phyloP scores from a whole-genome alignment of 2,797 vertebrate genomes.

The Syngnathus rostellatus region DNA sequence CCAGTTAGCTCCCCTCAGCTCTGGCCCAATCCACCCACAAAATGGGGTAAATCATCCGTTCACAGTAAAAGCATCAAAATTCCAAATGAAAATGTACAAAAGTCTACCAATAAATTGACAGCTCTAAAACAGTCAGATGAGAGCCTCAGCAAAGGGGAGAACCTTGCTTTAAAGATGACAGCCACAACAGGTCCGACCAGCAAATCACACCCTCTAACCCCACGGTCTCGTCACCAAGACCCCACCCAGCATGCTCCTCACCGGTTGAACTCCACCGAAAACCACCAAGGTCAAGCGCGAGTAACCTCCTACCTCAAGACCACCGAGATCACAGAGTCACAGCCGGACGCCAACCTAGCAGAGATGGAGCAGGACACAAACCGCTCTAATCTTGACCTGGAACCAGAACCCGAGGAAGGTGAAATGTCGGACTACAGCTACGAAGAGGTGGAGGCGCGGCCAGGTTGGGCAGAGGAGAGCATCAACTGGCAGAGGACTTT shows the following conservation, averaged over 20 bases:
- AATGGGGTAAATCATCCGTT: constrained; percentile 47
- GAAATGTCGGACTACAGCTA: constrained; percentile 79
- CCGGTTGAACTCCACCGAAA: constrained; percentile 61
- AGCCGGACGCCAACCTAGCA: constrained; percentile 49
- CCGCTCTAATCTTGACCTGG: constrained; percentile 47
- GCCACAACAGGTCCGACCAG: constrained; percentile 13
- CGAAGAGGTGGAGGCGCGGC: constrained; percentile 74
- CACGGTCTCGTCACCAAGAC: constrained; percentile 17
- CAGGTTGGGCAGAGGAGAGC: constrained; percentile 87
- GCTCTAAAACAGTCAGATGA: constrained; percentile 36
- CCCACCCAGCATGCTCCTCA: constrained; percentile 13
- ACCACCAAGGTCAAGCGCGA: constrained; percentile 29
- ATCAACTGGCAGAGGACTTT: constrained; percentile 98
- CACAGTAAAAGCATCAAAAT: constrained; percentile 55
- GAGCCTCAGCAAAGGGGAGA: constrained; percentile 29
- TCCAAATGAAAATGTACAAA: constrained; percentile 42
- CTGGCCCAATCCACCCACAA: constrained; percentile 57
- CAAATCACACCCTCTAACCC: constrained; percentile 22
- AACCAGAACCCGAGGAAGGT: constrained; percentile 67
- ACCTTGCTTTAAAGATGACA: constrained; percentile 23
- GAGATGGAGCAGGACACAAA: constrained; percentile 38
- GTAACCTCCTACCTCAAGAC: constrained; percentile 81
- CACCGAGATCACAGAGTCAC: constrained; percentile 71
- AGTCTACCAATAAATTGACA: constrained; percentile 34
- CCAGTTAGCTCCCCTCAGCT: constrained; percentile 55